Percentiles rank a stretch among this genome's conserved stretches.
Evolutionary conservation across 2,888 invertebrate genomes (phyloP).

Genomic region (Drosophila lutescens): DNA sequence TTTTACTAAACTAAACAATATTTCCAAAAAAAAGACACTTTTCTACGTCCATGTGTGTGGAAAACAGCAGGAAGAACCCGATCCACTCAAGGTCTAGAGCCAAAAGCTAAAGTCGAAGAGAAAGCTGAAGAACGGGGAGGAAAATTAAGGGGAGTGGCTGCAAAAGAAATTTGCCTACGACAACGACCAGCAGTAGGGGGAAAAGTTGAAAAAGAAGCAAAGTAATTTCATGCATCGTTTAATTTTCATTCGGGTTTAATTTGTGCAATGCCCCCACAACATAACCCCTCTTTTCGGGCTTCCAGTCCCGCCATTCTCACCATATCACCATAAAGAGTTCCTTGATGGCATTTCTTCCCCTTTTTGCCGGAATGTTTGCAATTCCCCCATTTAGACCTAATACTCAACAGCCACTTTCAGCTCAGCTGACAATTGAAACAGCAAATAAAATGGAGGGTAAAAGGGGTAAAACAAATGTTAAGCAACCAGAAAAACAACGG

Average conservation of each 20-base stretch:
- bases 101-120: constrained; percentile 57
- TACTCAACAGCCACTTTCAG: constrained; percentile 75
- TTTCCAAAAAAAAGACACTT: background rate
- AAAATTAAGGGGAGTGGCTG: constrained; percentile 7
- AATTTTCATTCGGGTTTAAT: constrained; percentile 83
- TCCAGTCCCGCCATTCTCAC: constrained; percentile 34
- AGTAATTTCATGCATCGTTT: constrained; percentile 83
- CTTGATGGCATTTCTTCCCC: constrained; percentile 41
- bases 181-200: constrained; percentile 22
- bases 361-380: constrained; percentile 60
- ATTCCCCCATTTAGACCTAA: constrained; percentile 77
- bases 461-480: constrained; percentile 43
- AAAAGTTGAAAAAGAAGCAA: constrained; percentile 57
- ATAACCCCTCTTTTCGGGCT: background rate
- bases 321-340: constrained; percentile 62
- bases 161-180: constrained; percentile 44
- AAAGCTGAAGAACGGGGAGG: constrained; percentile 10
- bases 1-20: too few relatives aligned
- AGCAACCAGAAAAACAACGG: constrained; percentile 40
- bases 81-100: constrained; percentile 42
- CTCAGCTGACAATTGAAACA: constrained; percentile 70
- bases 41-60: constrained; percentile 9
- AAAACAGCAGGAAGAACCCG: constrained; percentile 13
- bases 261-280: constrained; percentile 69
- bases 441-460: constrained; percentile 67